Evolutionary conservation across 2,113 vertebrate species (phyloP), one percentile per base, ranked within the genome.

Genomic region (Silurus asotus): DNA sequence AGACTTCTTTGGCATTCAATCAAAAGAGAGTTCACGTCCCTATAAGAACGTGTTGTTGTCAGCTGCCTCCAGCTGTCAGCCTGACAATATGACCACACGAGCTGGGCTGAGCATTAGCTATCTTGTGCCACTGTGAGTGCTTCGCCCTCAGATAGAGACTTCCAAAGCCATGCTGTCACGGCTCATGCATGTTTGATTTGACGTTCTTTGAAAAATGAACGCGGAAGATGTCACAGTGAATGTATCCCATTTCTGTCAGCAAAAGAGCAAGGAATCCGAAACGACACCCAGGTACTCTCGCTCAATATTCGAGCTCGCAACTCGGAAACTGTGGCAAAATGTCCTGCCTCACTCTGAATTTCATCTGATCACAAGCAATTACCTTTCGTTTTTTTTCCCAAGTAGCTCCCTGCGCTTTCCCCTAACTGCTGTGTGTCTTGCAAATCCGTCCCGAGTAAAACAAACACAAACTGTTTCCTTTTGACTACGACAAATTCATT

Each of bases 371-470:
- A 87, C 90, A 90, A 93, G 91, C 91, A 94, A 93, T 94, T 93
- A 93, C 89, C 89, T 90, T 92, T 89, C 90, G 86, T 90, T 90
- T 90, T 87, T 65, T 45, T 74, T 77, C 88, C 88, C 92, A 89
- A 92, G 93, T 92, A 92, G 90, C 92, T 87, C 8, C 5, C 61
- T 58, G 81, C 45, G 49, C 81, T 86, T 89, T 84, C 77, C 77
- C 72, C 76, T 72, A 75, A 49, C 84, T 82, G 70, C 86, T 93
- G 92, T 94, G 94, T 93, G 91, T 89, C 90, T 93, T 93, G 91
- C 92, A 94, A 94, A 95, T 94, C 92, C 93, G 90, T 92, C 93
- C 94, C 92, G 93, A 94, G 94, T 92, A 93, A 93, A 94, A 93
- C 93, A 94, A 94, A 95, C 92, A 93, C 91, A 90, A 93, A 92